These are phyloP conservation scores for Paralichthys olivaceus DNA, from an alignment of 2,113 vertebrate species.

Conservation along the genomic window DNA sequence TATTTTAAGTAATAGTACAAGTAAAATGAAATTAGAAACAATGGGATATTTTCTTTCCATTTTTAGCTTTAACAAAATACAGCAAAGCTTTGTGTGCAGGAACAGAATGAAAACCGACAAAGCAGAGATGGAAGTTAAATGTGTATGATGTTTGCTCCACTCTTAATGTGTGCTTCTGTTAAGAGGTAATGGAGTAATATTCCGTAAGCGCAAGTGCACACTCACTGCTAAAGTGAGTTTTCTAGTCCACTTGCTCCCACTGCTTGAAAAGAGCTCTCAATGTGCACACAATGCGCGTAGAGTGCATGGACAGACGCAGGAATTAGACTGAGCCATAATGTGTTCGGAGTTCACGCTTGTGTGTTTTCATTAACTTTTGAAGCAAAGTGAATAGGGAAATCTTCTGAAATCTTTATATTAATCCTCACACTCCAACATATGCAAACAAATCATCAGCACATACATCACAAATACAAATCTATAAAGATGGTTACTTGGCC, in stretches of 20 bases:
- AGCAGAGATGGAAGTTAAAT: neutral
- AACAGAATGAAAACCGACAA: conserved; percentile 10
- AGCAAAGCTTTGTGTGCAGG: neutral
- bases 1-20: neutral
- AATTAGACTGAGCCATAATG: neutral
- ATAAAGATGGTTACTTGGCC: neutral
- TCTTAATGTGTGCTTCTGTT: conserved; percentile 10
- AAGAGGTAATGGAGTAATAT: conserved; percentile 39
- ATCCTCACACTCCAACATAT: neutral
- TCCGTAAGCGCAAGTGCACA: conserved; percentile 12
- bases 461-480: neutral
- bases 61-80: neutral
- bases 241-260: conserved; percentile 20
- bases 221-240: conserved; percentile 13
- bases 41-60: neutral
- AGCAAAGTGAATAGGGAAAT: neutral
- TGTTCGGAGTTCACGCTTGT: neutral
- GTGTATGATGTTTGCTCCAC: conserved; percentile 30
- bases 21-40: neutral
- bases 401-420: too few species aligned
- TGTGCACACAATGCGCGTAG: neutral
- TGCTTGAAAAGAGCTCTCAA: neutral
- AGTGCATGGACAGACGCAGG: neutral
- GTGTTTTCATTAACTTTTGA: neutral
- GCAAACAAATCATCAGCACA: neutral